Percentiles rank a stretch among this genome's conserved stretches.
These are phyloP conservation scores for Steromphala cineraria DNA, from an alignment of 2,888 invertebrate genomes.

Conservation along the genomic window DNA sequence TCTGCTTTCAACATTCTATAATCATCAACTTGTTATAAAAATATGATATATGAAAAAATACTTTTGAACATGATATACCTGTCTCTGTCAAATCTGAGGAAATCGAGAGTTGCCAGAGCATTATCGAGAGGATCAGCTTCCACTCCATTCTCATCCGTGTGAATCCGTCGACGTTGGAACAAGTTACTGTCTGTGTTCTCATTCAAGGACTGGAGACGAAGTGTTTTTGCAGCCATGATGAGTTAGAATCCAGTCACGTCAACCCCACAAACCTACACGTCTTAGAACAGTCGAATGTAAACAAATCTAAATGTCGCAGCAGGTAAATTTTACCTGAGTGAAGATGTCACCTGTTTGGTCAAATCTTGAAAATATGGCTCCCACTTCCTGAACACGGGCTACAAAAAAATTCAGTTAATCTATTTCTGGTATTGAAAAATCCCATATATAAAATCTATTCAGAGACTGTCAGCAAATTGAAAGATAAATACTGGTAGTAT, in stretches of 20 bases:
- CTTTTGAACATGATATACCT: neutral
- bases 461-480: no score
- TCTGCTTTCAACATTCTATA: no score
- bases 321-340: neutral
- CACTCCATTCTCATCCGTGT: slow-evolving; percentile 38
- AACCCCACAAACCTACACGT: neutral
- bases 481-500: no score
- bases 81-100: neutral
- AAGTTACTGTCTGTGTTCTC: slow-evolving; percentile 60
- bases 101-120: slow-evolving; percentile 1
- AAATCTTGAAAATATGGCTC: neutral
- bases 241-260: neutral
- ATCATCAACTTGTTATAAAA: no score
- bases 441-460: no score
- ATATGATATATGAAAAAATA: neutral
- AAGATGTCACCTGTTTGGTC: neutral
- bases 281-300: neutral
- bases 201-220: slow-evolving; percentile 61
- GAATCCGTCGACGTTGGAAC: slow-evolving; percentile 61
- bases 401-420: no score
- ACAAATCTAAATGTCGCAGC: neutral
- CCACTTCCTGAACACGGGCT: no score
- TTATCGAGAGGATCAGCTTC: slow-evolving; percentile 23
- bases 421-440: no score
- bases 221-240: neutral